Evolutionary conservation across 2,797 vertebrate species (phyloP).

Genomic region (Onychomys torridus): DNA sequence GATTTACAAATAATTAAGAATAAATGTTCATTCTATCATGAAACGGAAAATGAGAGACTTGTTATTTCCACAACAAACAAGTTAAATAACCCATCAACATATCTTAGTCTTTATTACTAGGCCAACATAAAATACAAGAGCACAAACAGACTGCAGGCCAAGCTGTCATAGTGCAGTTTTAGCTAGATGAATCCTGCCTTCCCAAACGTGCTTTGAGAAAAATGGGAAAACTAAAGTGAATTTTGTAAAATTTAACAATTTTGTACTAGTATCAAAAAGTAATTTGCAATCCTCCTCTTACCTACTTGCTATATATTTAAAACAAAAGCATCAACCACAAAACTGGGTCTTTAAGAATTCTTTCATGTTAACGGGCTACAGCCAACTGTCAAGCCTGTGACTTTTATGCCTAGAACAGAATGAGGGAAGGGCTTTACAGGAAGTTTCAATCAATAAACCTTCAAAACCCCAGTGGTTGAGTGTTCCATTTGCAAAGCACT

Average conservation of each 20-base stretch:
- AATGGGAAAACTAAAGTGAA: conserved; percentile 10
- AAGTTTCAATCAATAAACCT: conserved; percentile 12
- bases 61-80: conserved; percentile 80
- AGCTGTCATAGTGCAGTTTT: conserved; percentile 69
- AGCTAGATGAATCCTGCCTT: conserved; percentile 71
- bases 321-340: not conserved
- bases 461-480: conserved; percentile 36
- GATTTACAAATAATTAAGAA: conserved; percentile 67
- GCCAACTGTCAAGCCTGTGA: not conserved
- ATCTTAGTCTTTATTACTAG: conserved; percentile 75
- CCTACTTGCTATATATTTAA: not conserved
- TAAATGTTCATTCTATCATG: conserved; percentile 63
- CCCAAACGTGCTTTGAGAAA: conserved; percentile 32
- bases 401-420: not conserved
- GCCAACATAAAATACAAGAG: conserved; percentile 73
- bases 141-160: conserved; percentile 75
- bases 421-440: not conserved
- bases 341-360: conserved; percentile 27
- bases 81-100: conserved; percentile 79
- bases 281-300: conserved; percentile 16
- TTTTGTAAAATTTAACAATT: conserved; percentile 41
- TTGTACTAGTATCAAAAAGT: not conserved
- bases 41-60: conserved; percentile 69
- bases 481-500: conserved; percentile 28
- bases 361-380: not conserved